phyloP scores from a whole-genome alignment of 2,888 invertebrate genomes.

The Spilosoma lubricipeda region DNA sequence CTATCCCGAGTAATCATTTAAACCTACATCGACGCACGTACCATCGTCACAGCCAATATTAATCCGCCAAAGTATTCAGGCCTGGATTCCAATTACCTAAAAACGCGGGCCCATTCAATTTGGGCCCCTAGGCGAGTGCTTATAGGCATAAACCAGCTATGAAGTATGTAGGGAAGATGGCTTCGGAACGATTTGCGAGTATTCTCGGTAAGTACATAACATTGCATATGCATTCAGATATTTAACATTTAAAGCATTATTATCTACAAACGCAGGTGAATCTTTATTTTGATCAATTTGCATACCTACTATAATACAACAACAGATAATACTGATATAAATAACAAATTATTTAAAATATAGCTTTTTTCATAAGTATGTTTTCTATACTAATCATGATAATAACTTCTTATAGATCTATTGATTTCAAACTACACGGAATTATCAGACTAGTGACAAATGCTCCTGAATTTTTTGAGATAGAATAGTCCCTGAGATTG shows the following conservation, averaged over 20 bases:
- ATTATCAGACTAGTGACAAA: too few relatives aligned
- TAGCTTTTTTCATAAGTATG: too few relatives aligned
- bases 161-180: slow-evolving; percentile 54
- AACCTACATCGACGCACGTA: slow-evolving; percentile 34
- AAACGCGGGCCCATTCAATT: slow-evolving; percentile 68
- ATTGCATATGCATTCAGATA: slow-evolving; percentile 13
- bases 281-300: too few relatives aligned
- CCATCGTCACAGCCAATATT: slow-evolving; percentile 49
- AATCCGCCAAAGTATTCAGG: slow-evolving; percentile 55
- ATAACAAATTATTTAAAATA: too few relatives aligned
- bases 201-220: slow-evolving; percentile 7
- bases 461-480: too few relatives aligned
- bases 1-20: slow-evolving; percentile 40
- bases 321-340: too few relatives aligned
- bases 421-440: neutral
- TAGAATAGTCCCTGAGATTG: too few relatives aligned
- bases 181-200: slow-evolving; percentile 30
- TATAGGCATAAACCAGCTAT: slow-evolving; percentile 49
- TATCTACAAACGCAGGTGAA: too few relatives aligned
- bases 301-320: too few relatives aligned
- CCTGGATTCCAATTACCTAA: slow-evolving; percentile 65
- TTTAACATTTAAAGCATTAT: too few relatives aligned
- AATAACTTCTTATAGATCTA: too few relatives aligned
- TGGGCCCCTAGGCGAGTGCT: slow-evolving; percentile 51
- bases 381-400: too few relatives aligned